Percentiles rank a stretch among this genome's conserved stretches.
Conservation (phyloP, 2,888 invertebrate species). For the Synergus japonicus region DNA sequence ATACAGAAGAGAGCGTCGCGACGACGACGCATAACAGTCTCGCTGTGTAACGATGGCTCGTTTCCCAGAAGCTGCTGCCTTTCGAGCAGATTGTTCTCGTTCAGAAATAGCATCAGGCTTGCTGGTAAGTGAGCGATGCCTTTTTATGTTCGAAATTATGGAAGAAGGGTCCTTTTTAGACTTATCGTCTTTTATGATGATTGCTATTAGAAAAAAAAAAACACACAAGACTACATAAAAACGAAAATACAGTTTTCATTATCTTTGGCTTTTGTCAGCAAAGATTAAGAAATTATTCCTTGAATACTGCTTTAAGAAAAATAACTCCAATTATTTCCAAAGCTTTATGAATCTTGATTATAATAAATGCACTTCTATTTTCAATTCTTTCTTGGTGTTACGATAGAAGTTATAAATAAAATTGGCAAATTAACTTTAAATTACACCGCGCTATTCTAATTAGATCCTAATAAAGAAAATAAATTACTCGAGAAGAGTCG, state of each 20-base stretch:
- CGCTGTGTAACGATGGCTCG: constrained; percentile 3
- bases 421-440: not conserved
- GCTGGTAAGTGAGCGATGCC: constrained; percentile 18
- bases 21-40: constrained; percentile 22
- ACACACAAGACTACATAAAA: not conserved
- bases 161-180: not conserved
- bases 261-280: not conserved
- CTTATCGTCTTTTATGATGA: not conserved
- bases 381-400: too few relatives aligned
- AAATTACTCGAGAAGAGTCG: not conserved
- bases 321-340: not conserved
- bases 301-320: not conserved
- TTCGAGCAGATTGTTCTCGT: constrained; percentile 28
- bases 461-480: not conserved
- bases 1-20: constrained; percentile 22
- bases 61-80: constrained; percentile 26
- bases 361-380: too few relatives aligned
- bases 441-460: not conserved
- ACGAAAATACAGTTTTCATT: not conserved
- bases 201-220: not conserved
- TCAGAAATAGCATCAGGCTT: constrained; percentile 14
- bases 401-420: not conserved
- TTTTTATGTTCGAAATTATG: constrained; percentile 14
- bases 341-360: too few relatives aligned
- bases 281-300: not conserved